Evolutionary conservation across 92 coral and sea anemone genomes (phyloP).

Genomic region (Meandrina meandrites): DNA sequence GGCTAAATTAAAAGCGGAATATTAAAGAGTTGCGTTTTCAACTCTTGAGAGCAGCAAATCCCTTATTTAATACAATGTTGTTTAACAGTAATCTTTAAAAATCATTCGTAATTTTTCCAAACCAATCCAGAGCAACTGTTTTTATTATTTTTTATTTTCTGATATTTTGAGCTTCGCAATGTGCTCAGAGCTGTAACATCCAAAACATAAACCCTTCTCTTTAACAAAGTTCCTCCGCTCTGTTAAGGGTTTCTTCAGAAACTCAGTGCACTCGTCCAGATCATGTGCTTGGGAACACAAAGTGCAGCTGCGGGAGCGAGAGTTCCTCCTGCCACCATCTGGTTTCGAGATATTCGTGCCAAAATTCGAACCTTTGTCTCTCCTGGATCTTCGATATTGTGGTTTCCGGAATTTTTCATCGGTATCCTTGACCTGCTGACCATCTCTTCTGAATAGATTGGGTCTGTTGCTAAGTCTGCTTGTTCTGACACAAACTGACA

Average conservation of each 20-base stretch:
- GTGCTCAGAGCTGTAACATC: conserved; percentile 55
- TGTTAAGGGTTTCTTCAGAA: neutral
- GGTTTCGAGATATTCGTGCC: conserved; percentile 11
- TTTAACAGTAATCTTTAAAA: too few species aligned
- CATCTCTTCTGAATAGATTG: conserved; percentile 49
- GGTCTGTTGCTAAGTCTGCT: conserved; percentile 72
- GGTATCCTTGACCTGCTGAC: conserved; percentile 27
- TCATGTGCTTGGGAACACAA: neutral
- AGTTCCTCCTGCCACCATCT: neutral
- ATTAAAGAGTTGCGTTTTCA: too few species aligned
- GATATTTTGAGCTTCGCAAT: conserved; percentile 59
- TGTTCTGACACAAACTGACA: conserved; percentile 52
- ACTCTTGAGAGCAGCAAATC: too few species aligned
- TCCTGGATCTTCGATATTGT: conserved; percentile 30
- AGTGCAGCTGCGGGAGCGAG: neutral
- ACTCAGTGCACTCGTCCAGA: neutral
- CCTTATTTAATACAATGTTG: too few species aligned
- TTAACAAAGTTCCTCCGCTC: neutral
- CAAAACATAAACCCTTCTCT: conserved; percentile 38
- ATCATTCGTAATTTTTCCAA: too few species aligned
- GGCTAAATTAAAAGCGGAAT: too few species aligned
- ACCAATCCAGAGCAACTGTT: too few species aligned
- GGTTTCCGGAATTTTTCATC: conserved; percentile 7
- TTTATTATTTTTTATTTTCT: too few species aligned
- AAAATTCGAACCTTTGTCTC: conserved; percentile 12